These are phyloP conservation scores for Arctocebus calabarensis DNA, from an alignment of 2,797 vertebrate genomes.

Conservation along the genomic window DNA sequence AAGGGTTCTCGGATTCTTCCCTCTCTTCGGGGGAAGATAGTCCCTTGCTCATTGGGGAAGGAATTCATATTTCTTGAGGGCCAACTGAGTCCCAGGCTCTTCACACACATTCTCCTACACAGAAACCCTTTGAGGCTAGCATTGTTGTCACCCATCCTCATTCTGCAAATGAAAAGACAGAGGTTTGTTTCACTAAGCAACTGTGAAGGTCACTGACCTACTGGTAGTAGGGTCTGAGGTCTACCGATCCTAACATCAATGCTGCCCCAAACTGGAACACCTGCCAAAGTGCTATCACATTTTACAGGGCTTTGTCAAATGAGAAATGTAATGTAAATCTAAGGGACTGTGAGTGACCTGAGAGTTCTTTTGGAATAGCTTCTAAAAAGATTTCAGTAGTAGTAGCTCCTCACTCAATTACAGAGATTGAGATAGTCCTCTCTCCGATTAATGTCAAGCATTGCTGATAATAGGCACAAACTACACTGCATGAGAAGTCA, in stretches of 20 bases:
- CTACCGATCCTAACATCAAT: not conserved
- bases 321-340: not conserved
- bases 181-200: not conserved
- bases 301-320: not conserved
- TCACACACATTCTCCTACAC: not conserved
- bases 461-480: not conserved
- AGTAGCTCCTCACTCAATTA: not conserved
- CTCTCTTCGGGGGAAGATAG: not conserved
- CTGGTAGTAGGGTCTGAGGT: not conserved
- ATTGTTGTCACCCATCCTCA: not conserved
- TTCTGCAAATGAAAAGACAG: constrained; percentile 24
- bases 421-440: not conserved
- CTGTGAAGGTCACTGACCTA: not conserved
- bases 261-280: not conserved
- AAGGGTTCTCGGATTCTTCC: not conserved
- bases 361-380: not conserved
- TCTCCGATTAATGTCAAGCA: not conserved
- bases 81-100: not conserved
- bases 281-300: not conserved
- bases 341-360: not conserved
- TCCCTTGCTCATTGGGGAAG: not conserved
- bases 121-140: not conserved
- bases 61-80: not conserved
- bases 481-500: not conserved
- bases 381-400: not conserved